Percentiles rank a stretch among this genome's conserved stretches.
Conservation (phyloP, 2,797 vertebrate genomes). For the Acanthopagrus latus region DNA sequence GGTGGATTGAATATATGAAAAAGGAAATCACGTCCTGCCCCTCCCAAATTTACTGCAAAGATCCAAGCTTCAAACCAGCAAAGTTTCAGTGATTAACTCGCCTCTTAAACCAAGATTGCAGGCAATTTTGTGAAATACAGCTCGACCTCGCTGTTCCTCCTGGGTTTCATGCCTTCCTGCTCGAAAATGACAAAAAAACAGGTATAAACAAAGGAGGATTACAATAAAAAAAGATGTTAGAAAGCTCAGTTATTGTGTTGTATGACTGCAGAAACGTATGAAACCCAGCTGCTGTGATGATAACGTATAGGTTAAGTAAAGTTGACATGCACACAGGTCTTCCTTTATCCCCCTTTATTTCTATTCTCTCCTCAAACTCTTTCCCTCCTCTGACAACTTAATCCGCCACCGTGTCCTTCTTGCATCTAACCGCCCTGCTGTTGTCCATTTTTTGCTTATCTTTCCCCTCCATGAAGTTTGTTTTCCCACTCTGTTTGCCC, state of each 20-base stretch:
- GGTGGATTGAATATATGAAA: neutral
- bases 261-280: neutral
- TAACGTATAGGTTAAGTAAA: neutral
- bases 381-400: neutral
- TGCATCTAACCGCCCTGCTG: neutral
- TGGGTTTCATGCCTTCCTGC: neutral
- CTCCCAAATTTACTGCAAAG: neutral
- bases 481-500: conserved; percentile 11
- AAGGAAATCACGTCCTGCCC: no score
- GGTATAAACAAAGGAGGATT: neutral
- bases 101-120: neutral
- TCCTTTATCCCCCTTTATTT: neutral
- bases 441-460: neutral
- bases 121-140: conserved; percentile 16
- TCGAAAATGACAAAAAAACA: neutral
- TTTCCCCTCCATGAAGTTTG: conserved; percentile 22
- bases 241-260: neutral
- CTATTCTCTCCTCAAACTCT: neutral
- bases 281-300: neutral
- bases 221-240: neutral
- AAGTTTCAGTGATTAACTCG: neutral
- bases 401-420: neutral
- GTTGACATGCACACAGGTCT: neutral
- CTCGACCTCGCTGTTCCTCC: neutral
- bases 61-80: neutral